These are phyloP conservation scores for Sorex araneus DNA, from an alignment of 2,113 vertebrate genomes.

Conservation along the genomic window DNA sequence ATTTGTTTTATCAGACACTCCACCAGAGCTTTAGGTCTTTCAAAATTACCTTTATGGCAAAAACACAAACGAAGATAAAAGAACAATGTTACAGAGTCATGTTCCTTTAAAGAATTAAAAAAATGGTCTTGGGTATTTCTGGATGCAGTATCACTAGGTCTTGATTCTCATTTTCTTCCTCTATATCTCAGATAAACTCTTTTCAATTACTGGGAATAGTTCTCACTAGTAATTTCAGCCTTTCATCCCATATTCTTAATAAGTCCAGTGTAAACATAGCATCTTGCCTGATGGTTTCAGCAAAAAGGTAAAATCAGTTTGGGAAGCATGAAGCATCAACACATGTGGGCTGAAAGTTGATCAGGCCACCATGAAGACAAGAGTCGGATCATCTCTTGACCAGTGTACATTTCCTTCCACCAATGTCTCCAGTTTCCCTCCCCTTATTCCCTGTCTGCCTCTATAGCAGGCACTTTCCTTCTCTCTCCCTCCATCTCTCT, in stretches of 20 bases:
- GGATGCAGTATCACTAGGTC: background rate
- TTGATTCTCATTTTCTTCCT: background rate
- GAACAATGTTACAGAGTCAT: background rate
- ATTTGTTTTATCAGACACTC: conserved; percentile 34
- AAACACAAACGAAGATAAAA: conserved; percentile 43
- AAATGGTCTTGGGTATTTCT: background rate
- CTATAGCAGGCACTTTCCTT: too few species aligned
- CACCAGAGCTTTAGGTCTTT: conserved; percentile 27
- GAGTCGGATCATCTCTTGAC: background rate
- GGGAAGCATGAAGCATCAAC: background rate
- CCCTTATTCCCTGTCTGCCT: too few species aligned
- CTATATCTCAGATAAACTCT: background rate
- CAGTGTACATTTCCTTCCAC: too few species aligned
- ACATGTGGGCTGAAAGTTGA: background rate
- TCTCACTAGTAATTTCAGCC: background rate
- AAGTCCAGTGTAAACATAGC: background rate
- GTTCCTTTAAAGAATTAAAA: conserved; percentile 37
- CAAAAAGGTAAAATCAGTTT: conserved; percentile 33
- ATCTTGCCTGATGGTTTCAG: background rate
- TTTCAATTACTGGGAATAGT: background rate
- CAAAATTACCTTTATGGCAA: conserved; percentile 42
- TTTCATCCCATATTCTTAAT: background rate
- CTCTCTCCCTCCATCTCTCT: too few species aligned
- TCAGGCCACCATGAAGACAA: background rate
- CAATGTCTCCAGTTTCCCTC: too few species aligned